Evolutionary conservation across 2,888 invertebrate genomes (phyloP).

Genomic region (Stramonita haemastoma): DNA sequence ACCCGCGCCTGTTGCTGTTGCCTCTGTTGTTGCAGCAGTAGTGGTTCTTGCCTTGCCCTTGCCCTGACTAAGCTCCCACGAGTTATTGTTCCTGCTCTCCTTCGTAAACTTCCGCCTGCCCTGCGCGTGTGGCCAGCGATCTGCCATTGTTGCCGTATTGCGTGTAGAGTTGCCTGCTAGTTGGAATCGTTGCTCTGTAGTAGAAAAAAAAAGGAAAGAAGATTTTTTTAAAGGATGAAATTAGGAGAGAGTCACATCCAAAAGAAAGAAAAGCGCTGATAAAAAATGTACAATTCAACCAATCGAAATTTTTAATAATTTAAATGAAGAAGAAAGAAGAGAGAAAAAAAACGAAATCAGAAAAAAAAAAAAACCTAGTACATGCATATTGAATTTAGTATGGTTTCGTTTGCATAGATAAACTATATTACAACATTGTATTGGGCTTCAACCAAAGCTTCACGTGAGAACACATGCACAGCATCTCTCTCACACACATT

Average conservation of each 20-base stretch:
- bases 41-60: neutral
- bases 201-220: neutral
- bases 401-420: too few relatives aligned
- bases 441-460: too few relatives aligned
- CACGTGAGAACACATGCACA: too few relatives aligned
- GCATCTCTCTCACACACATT: too few relatives aligned
- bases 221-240: neutral
- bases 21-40: neutral
- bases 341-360: too few relatives aligned
- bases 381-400: too few relatives aligned
- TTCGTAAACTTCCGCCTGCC: neutral
- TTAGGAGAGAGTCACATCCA: neutral
- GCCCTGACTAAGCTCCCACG: neutral
- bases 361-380: too few relatives aligned
- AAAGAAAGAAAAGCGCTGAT: too few relatives aligned
- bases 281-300: too few relatives aligned
- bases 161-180: neutral
- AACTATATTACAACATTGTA: too few relatives aligned
- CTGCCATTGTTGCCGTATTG: neutral
- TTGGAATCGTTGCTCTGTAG: neutral
- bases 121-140: neutral
- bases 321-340: too few relatives aligned
- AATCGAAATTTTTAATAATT: too few relatives aligned
- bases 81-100: conserved; percentile 14
- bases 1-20: neutral